Conservation (phyloP, 2,113 vertebrate species). For the Ia io region DNA sequence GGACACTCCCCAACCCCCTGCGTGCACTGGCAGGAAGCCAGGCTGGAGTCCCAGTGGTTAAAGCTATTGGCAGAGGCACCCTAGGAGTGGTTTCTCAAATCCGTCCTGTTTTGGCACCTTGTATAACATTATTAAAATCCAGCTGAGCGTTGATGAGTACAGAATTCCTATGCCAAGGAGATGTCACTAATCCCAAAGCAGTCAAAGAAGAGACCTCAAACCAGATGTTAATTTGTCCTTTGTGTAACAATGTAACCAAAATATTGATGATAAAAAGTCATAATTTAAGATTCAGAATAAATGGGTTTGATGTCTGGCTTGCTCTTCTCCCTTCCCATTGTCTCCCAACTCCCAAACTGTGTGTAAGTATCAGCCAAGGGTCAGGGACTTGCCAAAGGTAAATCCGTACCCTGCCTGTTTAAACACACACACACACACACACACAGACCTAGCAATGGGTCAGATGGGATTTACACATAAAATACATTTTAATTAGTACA, state of each 20-base stretch:
- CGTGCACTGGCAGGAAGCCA: not conserved
- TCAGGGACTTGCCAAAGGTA: not conserved
- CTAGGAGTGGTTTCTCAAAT: not conserved
- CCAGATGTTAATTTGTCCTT: constrained; percentile 64
- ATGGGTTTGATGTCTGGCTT: constrained; percentile 77
- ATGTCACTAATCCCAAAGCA: constrained; percentile 60
- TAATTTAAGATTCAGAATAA: constrained; percentile 80
- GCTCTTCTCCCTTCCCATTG: constrained; percentile 46
- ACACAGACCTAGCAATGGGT: not conserved
- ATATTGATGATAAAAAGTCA: constrained; percentile 66
- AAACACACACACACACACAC: not conserved
- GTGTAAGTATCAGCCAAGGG: not conserved
- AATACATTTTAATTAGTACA: not conserved
- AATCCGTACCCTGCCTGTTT: not conserved
- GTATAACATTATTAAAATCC: not conserved
- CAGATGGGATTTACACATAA: not conserved
- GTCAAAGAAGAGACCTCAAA: constrained; percentile 75
- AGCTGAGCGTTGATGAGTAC: constrained; percentile 31
- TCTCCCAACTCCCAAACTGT: not conserved
- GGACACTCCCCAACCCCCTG: not conserved
- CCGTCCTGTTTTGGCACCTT: not conserved
- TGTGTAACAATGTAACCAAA: constrained; percentile 78
- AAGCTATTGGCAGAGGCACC: not conserved
- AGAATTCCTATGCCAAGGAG: constrained; percentile 56
- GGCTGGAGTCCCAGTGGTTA: not conserved